A percentile compares a stretch with the other conserved stretches of the same genome.
These are phyloP conservation scores for Meda fulgida DNA, from an alignment of 2,797 vertebrate genomes.

Conservation along the genomic window DNA sequence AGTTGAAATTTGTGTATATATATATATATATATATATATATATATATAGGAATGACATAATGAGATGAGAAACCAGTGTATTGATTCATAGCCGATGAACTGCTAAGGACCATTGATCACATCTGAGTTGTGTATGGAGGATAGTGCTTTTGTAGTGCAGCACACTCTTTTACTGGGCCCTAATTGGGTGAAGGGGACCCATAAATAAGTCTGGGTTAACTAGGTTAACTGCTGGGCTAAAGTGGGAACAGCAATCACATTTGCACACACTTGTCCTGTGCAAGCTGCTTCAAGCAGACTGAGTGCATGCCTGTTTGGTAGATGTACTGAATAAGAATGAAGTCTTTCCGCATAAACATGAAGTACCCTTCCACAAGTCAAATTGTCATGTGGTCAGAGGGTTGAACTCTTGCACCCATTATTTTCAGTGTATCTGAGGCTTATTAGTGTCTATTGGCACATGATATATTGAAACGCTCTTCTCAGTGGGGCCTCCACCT, in stretches of 20 bases:
- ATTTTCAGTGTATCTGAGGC: not conserved
- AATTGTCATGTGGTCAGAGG: not conserved
- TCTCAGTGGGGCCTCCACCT: conserved; percentile 37
- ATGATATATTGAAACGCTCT: not conserved
- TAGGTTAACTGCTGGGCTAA: conserved; percentile 29
- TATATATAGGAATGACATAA: not conserved
- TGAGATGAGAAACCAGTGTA: not conserved
- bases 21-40: no score
- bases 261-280: conserved; percentile 3
- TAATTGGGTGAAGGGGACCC: conserved; percentile 9
- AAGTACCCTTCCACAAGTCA: not conserved
- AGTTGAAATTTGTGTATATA: not conserved
- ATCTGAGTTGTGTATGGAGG: not conserved
- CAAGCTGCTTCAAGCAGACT: conserved; percentile 32
- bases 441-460: not conserved
- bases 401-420: not conserved
- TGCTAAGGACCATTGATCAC: conserved; percentile 49
- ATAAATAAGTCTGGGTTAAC: conserved; percentile 44
- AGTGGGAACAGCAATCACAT: conserved; percentile 37
- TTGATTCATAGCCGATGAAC: conserved; percentile 27
- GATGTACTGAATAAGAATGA: conserved; percentile 18
- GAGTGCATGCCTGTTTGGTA: conserved; percentile 26
- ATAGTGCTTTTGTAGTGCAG: not conserved
- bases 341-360: conserved; percentile 5
- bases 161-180: not conserved